These are phyloP conservation scores for Colinus virginianus DNA, from an alignment of 2,113 vertebrate genomes.

Conservation along the genomic window DNA sequence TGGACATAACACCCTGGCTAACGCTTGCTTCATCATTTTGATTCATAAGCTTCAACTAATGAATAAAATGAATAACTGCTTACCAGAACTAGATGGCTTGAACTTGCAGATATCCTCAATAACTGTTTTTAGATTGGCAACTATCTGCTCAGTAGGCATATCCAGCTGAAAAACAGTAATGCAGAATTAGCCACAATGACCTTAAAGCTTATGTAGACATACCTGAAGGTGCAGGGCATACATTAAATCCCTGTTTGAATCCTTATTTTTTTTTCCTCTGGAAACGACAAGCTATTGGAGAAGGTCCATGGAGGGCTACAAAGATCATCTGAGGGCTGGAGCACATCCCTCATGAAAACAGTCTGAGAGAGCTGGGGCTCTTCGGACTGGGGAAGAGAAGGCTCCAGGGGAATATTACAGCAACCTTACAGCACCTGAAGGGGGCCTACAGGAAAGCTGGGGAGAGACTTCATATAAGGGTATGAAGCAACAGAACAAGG, in stretches of 20 bases:
- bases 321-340: too few species aligned
- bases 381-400: too few species aligned
- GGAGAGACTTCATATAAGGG: too few species aligned
- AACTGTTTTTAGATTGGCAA: constrained; percentile 83
- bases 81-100: constrained; percentile 82
- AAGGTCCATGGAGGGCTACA: too few species aligned
- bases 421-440: too few species aligned
- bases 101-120: constrained; percentile 85
- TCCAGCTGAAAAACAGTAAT: constrained; percentile 82
- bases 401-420: too few species aligned
- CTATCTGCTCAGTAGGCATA: constrained; percentile 87
- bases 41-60: neutral
- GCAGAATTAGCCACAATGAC: neutral
- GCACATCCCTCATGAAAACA: too few species aligned
- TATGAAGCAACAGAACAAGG: too few species aligned
- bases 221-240: neutral
- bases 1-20: neutral
- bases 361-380: too few species aligned
- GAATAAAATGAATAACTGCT: neutral
- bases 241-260: neutral
- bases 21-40: neutral
- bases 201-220: neutral
- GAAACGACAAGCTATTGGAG: too few species aligned
- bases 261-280: neutral
- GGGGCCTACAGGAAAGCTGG: too few species aligned